A percentile compares a stretch with the other conserved stretches of the same genome.
These are phyloP conservation scores for Isoperla grammatica DNA, from an alignment of 2,888 invertebrate species.

Conservation along the genomic window DNA sequence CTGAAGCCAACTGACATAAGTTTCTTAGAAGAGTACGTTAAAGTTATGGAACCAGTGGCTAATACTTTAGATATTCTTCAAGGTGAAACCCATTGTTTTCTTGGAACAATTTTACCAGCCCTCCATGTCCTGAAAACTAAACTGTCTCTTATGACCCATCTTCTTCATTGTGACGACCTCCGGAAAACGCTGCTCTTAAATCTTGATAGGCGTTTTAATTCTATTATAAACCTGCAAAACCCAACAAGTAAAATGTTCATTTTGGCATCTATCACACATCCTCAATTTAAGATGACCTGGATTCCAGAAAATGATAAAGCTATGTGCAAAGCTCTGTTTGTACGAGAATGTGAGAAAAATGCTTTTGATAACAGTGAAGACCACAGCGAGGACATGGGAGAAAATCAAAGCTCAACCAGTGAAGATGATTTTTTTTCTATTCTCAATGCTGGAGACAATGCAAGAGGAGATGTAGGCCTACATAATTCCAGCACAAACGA, in stretches of 20 bases:
- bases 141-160: constrained; percentile 18
- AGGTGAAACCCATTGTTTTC: constrained; percentile 24
- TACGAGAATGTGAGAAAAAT: neutral
- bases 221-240: constrained; percentile 15
- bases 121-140: constrained; percentile 14
- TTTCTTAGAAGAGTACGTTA: constrained; percentile 24
- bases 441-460: neutral
- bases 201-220: constrained; percentile 9
- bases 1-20: constrained; percentile 17
- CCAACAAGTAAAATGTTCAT: constrained; percentile 23
- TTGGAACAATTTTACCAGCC: constrained; percentile 22
- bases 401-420: no score
- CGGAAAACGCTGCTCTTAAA: neutral
- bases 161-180: constrained; percentile 17
- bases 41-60: constrained; percentile 22
- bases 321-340: neutral
- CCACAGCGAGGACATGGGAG: no score
- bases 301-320: constrained; percentile 2
- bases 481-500: no score
- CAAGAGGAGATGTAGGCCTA: no score
- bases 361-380: no score
- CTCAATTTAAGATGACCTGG: constrained; percentile 27
- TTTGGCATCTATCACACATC: constrained; percentile 22
- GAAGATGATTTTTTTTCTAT: no score
- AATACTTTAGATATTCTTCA: constrained; percentile 21